Base-by-base conservation (phyloP, 2,113 vertebrate genomes). In the Elgaria multicarinata region DNA sequence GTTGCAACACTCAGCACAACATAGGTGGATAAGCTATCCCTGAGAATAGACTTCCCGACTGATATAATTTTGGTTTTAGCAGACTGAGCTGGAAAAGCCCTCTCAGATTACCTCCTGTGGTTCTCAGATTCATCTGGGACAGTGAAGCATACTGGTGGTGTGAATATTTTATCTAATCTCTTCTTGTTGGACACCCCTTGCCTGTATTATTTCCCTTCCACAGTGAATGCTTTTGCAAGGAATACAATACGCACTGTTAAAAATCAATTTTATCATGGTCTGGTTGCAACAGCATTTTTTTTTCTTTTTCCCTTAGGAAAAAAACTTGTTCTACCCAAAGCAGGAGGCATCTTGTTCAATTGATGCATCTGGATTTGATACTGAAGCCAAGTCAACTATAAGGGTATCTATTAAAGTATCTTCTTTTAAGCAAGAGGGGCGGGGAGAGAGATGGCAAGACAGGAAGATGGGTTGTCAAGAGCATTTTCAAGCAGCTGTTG, bases 131-230 rank as follows among this genome's bases (percentile, higher is more conserved):
- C 55, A 33, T 2, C 18, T 8, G 84, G 75, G 69, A 71, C 71
- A 20, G 1, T 66, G 39, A 78, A 67, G 69, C 14, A 0, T 18
- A 46, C 64, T 77, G 84, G 42, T 74, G 13, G 22, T 31, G 1
- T 14, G 50, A 50, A 81, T 91, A 64, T 55, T 20, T 2, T 0
- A 84, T 12, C 77, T 85, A 39, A 7, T 42, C 44, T 22, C 76
- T 72, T 36, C 55, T 80, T 81, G 78, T 24, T 42, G 24, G 53
- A 79, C 4, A 39, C 55, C 62, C 28, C 81, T 22, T 58, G 36
- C 46, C 33, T n/a, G 18, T 8, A n/a, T 36, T 1, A 42, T 20
- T 1, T 9, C 74, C 18, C 0, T 0, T 22, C 85, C 72, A 44
- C 0, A 0, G 4, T 28, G 20, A 24, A 22, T 87, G 39, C 79